Base-by-base conservation (phyloP, 2,113 vertebrate genomes). In the Chelonoidis abingdonii region DNA sequence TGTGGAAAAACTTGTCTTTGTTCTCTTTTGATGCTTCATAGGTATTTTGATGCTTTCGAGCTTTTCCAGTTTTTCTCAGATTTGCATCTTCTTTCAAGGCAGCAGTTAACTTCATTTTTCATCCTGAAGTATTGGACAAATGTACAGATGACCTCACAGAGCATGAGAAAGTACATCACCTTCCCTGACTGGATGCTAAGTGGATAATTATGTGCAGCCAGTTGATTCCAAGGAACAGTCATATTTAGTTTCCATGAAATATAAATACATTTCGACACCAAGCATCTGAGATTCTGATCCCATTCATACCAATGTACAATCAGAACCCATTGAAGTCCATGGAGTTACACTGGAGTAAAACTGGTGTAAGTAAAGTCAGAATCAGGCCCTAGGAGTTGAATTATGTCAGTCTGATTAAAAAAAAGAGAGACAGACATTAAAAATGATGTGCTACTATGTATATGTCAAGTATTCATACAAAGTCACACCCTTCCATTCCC, bases 21-120 rank as follows among this genome's bases (percentile, higher is more conserved):
- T 98, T 98, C 98, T 98, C 98, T 98, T 98, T 98, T 98, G 98
- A 97, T 98, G 98, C 98, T 98, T 98, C 97, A 87, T 96, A 98
- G 96, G 88, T 97, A 98, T 97, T 98, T 98, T 97, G 97, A 97
- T 96, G 96, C 96, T 97, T 97, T 98, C 97, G 96, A 98, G 97
- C 91, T 90, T 97, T 97, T 96, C 94, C 93, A 97, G 94, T 97
- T 98, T 97, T 89, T 87, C 95, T 92, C 86, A 89, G 92, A 97
- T 97, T 98, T 97, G 93, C 96, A 96, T 93, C 89, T 92, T 97
- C 96, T 98, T 97, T 95, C 93, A 96, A 97, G 92, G 89, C 96
- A 95, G 89, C 31, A 89, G 89, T 91, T 95, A 96, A 94, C 80
- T 96, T 95, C 82, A 83, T 50, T 96, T 91, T 93, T 96, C 83